Percentiles rank a stretch among this genome's conserved stretches.
phyloP scores from a whole-genome alignment of 2,888 invertebrate species.

The Drosophila robusta region DNA sequence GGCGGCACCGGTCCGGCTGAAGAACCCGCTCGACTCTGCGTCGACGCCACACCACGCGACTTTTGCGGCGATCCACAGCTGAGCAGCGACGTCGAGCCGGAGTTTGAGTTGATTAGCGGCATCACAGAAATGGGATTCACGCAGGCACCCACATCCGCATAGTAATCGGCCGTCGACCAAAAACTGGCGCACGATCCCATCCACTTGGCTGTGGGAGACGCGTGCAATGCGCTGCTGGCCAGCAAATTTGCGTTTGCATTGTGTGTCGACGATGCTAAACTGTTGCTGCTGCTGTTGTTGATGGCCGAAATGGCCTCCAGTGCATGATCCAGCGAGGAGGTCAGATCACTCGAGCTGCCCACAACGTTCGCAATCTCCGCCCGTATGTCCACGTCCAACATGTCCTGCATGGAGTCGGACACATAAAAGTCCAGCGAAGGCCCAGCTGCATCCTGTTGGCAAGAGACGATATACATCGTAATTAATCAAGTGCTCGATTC shows the following conservation, averaged over 20 bases:
- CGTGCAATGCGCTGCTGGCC: slow-evolving; percentile 65
- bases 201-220: slow-evolving; percentile 74
- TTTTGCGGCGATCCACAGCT: slow-evolving; percentile 75
- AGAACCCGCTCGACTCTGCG: slow-evolving; percentile 37
- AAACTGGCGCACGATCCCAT: slow-evolving; percentile 74
- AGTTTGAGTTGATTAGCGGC: slow-evolving; percentile 88
- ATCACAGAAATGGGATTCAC: slow-evolving; percentile 95
- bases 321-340: slow-evolving; percentile 85
- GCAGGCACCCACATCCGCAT: slow-evolving; percentile 89
- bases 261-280: slow-evolving; percentile 38
- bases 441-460: slow-evolving; percentile 86
- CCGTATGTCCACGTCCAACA: slow-evolving; percentile 95
- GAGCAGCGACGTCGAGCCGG: slow-evolving; percentile 15
- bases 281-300: slow-evolving; percentile 53
- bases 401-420: slow-evolving; percentile 93
- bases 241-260: slow-evolving; percentile 64
- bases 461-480: slow-evolving; percentile 30
- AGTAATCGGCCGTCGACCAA: slow-evolving; percentile 87
- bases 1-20: slow-evolving; percentile 66
- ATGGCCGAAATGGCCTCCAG: slow-evolving; percentile 82
- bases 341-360: slow-evolving; percentile 89
- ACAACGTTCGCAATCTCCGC: slow-evolving; percentile 93
- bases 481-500: not conserved
- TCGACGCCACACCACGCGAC: slow-evolving; percentile 11
- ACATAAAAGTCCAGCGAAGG: slow-evolving; percentile 88